phyloP scores from a whole-genome alignment of 2,113 vertebrate species.

The Haemorhous mexicanus region DNA sequence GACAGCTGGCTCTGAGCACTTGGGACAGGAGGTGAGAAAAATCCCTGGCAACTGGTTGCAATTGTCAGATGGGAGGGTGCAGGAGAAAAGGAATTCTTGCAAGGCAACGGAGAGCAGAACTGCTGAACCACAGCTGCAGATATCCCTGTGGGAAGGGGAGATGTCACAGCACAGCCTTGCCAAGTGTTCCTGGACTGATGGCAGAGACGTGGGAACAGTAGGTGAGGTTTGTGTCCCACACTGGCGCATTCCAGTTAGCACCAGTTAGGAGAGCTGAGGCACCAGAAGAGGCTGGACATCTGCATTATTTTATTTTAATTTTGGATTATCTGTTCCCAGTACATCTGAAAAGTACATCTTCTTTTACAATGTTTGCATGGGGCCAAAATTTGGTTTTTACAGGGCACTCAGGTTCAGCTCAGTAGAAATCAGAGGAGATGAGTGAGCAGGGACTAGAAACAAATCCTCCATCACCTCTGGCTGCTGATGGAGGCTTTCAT shows the following conservation, averaged over 20 bases:
- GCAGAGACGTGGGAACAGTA: background rate
- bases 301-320: background rate
- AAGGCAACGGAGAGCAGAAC: background rate
- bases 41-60: background rate
- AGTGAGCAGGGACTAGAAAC: background rate
- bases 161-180: rapidly evolving
- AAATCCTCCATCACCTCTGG: background rate
- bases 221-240: background rate
- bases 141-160: background rate
- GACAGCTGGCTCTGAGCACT: background rate
- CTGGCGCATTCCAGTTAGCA: background rate
- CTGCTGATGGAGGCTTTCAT: background rate
- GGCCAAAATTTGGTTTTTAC: background rate
- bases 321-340: background rate
- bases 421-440: background rate
- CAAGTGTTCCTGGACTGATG: background rate
- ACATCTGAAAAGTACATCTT: background rate
- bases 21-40: background rate
- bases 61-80: background rate
- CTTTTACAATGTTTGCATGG: background rate
- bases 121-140: background rate
- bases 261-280: background rate
- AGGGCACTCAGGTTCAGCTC: background rate
- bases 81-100: background rate
- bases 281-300: background rate